A percentile compares a stretch with the other conserved stretches of the same genome.
Conservation (phyloP, 1,140 invertebrate species). For the Halictus rubicundus region DNA sequence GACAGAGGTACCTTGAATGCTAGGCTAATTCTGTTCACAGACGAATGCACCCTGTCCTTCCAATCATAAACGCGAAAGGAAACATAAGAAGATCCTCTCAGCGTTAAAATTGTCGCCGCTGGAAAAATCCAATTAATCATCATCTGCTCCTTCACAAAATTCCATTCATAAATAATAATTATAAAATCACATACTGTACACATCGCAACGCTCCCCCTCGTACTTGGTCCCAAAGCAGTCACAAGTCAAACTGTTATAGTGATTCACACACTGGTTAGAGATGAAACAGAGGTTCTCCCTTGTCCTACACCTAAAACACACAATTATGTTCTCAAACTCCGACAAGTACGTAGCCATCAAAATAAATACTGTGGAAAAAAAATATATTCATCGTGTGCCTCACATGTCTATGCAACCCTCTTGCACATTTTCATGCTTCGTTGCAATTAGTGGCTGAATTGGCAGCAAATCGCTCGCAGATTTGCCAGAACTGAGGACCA, state of each 20-base stretch:
- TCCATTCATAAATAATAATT: background rate
- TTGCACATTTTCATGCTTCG: slow-evolving; percentile 92
- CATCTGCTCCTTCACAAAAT: no score
- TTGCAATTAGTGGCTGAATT: slow-evolving; percentile 89
- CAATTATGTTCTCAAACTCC: background rate
- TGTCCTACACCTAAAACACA: slow-evolving; percentile 84
- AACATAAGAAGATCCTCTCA: slow-evolving; percentile 94
- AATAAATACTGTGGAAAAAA: no score
- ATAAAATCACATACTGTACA: slow-evolving; percentile 87
- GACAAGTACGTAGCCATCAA: no score
- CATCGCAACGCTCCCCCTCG: slow-evolving; percentile 94
- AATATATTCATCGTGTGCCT: slow-evolving; percentile 21
- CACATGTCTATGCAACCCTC: slow-evolving; percentile 91
- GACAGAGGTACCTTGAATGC: slow-evolving; percentile 92
- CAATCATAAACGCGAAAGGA: slow-evolving; percentile 95
- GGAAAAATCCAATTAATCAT: slow-evolving; percentile 48
- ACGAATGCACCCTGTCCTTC: slow-evolving; percentile 94
- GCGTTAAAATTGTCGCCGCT: slow-evolving; percentile 93
- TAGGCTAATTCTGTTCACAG: slow-evolving; percentile 91
- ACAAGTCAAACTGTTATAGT: slow-evolving; percentile 91
- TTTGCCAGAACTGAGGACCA: slow-evolving; percentile 91
- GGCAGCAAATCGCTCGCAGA: slow-evolving; percentile 89
- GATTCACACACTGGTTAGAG: slow-evolving; percentile 92
- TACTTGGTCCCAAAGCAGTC: slow-evolving; percentile 95
- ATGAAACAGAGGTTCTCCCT: slow-evolving; percentile 91